These are phyloP conservation scores for Agrenia bidenticulata DNA, from an alignment of 2,888 invertebrate species.

Conservation along the genomic window DNA sequence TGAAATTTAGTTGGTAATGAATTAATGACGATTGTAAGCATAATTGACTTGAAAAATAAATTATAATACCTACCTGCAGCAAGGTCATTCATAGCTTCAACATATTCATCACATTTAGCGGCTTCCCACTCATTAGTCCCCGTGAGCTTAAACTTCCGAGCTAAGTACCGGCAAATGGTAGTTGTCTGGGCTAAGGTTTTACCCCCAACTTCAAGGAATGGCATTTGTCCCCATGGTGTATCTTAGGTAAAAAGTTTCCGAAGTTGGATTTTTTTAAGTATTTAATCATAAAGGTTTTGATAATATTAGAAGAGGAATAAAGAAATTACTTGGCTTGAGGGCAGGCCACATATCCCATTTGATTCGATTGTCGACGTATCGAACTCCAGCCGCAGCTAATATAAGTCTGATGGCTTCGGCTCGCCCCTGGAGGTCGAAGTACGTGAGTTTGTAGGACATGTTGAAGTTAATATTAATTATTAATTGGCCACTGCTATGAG, in stretches of 20 bases:
- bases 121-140: conserved; percentile 49
- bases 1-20: neutral
- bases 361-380: conserved; percentile 39
- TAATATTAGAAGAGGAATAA: neutral
- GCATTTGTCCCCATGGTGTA: conserved; percentile 46
- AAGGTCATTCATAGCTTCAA: conserved; percentile 36
- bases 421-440: conserved; percentile 33
- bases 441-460: conserved; percentile 36
- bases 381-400: conserved; percentile 38
- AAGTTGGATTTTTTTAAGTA: neutral
- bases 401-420: conserved; percentile 41
- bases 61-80: conserved; percentile 22
- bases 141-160: conserved; percentile 47
- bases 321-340: conserved; percentile 35
- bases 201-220: conserved; percentile 52
- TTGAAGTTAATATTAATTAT: conserved; percentile 8
- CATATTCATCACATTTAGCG: conserved; percentile 39
- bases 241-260: conserved; percentile 8
- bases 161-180: conserved; percentile 53
- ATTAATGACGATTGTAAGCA: no score
- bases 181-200: conserved; percentile 51
- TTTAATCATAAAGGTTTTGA: neutral
- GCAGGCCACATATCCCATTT: conserved; percentile 30
- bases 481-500: no score
- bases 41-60: neutral